phyloP scores from a whole-genome alignment of 30 jellyfish, hydroid and myxozoan species.

The Sanderia malayensis region DNA sequence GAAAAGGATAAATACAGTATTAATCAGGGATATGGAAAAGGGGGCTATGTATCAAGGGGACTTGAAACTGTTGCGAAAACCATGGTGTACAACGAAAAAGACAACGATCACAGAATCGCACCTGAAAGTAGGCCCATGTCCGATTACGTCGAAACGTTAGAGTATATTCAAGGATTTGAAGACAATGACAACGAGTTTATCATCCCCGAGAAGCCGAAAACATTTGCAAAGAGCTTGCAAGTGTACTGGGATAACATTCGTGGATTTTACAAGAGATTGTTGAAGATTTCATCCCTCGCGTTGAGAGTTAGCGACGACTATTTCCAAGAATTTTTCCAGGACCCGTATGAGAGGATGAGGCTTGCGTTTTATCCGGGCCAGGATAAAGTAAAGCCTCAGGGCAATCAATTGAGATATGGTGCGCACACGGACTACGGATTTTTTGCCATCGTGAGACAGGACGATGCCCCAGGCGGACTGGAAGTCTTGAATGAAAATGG shows the following conservation, averaged over 20 bases:
- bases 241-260: constrained; percentile 43
- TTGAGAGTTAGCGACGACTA: constrained; percentile 33
- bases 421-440: constrained; percentile 65
- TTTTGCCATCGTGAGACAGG: constrained; percentile 53
- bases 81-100: constrained; percentile 27
- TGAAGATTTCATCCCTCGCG: constrained; percentile 49
- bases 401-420: constrained; percentile 54
- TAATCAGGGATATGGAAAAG: constrained; percentile 54
- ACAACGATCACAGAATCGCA: constrained; percentile 2
- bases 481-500: constrained; percentile 43
- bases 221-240: constrained; percentile 14
- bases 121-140: constrained; percentile 8
- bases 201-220: constrained; percentile 32
- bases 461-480: constrained; percentile 59
- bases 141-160: constrained; percentile 55
- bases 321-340: constrained; percentile 34
- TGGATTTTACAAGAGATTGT: constrained; percentile 29
- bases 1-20: constrained; percentile 14
- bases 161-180: constrained; percentile 39
- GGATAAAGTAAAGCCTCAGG: constrained; percentile 21
- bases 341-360: constrained; percentile 54
- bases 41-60: constrained; percentile 55
- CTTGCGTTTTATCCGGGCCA: constrained; percentile 61
- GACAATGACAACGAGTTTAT: constrained; percentile 6
- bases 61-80: constrained; percentile 53